A percentile compares a stretch with the other conserved stretches of the same genome.
phyloP scores from a whole-genome alignment of 2,113 vertebrate genomes.

The Oreochromis spilurus region DNA sequence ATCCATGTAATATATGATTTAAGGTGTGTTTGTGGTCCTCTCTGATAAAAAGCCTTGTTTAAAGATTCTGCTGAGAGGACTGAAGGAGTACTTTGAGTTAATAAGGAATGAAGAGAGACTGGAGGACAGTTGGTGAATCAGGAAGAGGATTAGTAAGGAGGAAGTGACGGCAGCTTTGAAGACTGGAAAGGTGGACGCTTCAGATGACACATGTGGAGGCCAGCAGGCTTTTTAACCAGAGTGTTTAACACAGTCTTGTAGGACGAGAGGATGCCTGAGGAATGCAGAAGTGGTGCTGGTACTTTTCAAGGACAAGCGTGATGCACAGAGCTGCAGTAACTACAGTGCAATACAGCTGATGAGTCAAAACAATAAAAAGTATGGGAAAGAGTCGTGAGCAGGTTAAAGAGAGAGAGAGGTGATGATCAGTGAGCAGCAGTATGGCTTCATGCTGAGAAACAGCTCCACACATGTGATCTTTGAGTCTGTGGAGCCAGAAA shows the following conservation, averaged over 20 bases:
- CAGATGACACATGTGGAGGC: accelerated
- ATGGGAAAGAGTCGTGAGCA: not conserved
- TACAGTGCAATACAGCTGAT: not conserved
- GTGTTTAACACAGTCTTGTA: not conserved
- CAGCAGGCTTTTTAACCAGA: not conserved
- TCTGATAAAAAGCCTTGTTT: accelerated
- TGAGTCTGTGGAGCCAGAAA: not conserved
- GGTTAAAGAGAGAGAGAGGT: not conserved
- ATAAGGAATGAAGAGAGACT: not conserved
- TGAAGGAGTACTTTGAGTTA: not conserved
- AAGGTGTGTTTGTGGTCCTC: not conserved
- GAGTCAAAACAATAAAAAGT: not conserved
- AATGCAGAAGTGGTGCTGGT: not conserved
- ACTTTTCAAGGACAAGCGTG: not conserved
- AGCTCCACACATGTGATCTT: not conserved
- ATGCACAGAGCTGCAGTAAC: not conserved
- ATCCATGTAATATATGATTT: accelerated
- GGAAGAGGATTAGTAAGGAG: not conserved
- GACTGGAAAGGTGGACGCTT: not conserved
- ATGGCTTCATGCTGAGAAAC: not conserved
- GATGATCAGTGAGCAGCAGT: not conserved
- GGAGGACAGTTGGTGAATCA: not conserved
- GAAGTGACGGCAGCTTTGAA: not conserved
- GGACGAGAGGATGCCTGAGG: not conserved
- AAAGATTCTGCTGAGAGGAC: not conserved